Evolutionary conservation across 2,888 invertebrate genomes (phyloP), one percentile per base, ranked within the genome.

Genomic region (Drosophila multiciliata): DNA sequence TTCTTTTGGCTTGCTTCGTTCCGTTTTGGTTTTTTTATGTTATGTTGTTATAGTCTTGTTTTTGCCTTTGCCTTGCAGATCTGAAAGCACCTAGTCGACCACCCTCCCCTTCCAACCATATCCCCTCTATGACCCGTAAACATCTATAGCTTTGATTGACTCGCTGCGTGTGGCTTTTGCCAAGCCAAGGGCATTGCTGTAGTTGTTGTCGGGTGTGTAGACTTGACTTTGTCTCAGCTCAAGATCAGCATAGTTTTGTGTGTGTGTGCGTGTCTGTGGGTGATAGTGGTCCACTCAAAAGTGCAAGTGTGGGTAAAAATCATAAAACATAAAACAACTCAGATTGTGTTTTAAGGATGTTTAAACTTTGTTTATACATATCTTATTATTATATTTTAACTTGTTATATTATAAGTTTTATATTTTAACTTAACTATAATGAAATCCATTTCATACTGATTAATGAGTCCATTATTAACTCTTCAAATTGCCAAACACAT

Each of bases 161-260:
- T 70, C 83, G 66, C 86, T 83, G 86, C 82, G 86, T 86, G 88
- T 88, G 88, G 83, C 48, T 87, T 83, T 71, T 62, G 38, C 75
- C 73, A 74, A 88, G 80, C 78, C 87, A 85, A 85, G 85, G 88
- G 85, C 88, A 85, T 36, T 66, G 66, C 59, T 63, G 32, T 50
- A 61, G 61, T 49, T 72, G 52, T 35, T 61, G 63, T 63, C 55
- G 82, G 50, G 58, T 66, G 45, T 45, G 45, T 67, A 59, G 63
- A 80, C 72, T 83, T 85, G 79, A 85, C 74, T 85, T 69, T 82
- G 83, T 66, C 80, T 71, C 66, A 49, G 63, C 81, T 83, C 78
- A 82, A 86, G 81, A 87, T 85, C 81, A 76, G 54, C 53, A 12
- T 3, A 23, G 48, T n/a, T 20, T 29, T 35, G n/a, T 63, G 7